Percentiles rank a stretch among this genome's conserved stretches.
Evolutionary conservation across 2,113 vertebrate species (phyloP).

Genomic region (Urocolius indicus): DNA sequence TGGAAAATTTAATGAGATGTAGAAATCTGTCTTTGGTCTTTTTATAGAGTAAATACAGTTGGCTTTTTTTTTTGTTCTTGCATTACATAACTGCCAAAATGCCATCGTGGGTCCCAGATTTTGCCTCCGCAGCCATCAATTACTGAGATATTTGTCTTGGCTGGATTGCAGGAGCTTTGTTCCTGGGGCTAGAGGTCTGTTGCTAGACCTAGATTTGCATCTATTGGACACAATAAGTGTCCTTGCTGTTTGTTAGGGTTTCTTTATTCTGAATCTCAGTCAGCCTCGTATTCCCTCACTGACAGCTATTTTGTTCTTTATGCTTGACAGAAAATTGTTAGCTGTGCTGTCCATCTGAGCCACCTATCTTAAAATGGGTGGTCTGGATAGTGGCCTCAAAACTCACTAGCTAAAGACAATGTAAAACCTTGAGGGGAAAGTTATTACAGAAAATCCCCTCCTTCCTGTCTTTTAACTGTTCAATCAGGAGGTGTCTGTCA

Average conservation of each 20-base stretch:
- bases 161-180: slow-evolving; percentile 17
- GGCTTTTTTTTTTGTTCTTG: not conserved
- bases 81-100: not conserved
- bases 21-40: slow-evolving; percentile 33
- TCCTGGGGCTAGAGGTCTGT: slow-evolving; percentile 44
- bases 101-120: slow-evolving; percentile 21
- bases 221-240: slow-evolving; percentile 16
- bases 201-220: slow-evolving; percentile 36
- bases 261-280: not conserved
- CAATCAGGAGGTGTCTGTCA: not conserved
- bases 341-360: not conserved
- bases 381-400: not conserved
- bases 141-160: slow-evolving; percentile 30
- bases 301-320: not conserved
- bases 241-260: slow-evolving; percentile 3
- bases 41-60: slow-evolving; percentile 40
- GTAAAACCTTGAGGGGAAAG: not conserved
- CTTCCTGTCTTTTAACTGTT: not conserved
- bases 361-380: not conserved
- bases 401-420: not conserved
- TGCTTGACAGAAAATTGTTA: not conserved
- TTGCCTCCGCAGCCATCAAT: slow-evolving; percentile 6
- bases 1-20: slow-evolving; percentile 19
- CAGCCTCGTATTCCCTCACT: not conserved
- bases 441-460: not conserved